Evolutionary conservation across 2,797 vertebrate genomes (phyloP).

Genomic region (Halcyon smyrnensis): DNA sequence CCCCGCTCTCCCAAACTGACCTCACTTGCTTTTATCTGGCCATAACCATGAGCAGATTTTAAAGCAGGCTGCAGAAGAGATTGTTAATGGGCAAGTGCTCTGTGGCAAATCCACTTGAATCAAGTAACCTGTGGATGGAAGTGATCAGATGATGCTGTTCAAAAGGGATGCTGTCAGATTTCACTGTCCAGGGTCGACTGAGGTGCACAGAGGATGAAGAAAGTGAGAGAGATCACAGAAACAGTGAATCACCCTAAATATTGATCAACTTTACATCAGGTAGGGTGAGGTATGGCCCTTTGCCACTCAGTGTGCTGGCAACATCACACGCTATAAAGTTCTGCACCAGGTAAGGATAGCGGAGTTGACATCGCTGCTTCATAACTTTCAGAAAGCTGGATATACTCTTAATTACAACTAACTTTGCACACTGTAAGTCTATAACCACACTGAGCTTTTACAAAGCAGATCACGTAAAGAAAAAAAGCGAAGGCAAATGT

Average conservation of each 20-base stretch:
- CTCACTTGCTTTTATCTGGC: slow-evolving; percentile 57
- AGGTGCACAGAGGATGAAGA: neutral
- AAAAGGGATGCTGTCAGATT: neutral
- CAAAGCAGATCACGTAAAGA: neutral
- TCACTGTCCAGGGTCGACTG: neutral
- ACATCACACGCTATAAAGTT: neutral
- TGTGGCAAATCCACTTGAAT: slow-evolving; percentile 13
- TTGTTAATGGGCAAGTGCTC: slow-evolving; percentile 39
- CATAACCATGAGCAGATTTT: slow-evolving; percentile 68
- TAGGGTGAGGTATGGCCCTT: neutral
- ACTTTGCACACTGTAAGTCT: neutral
- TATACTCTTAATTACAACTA: neutral
- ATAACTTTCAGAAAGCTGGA: neutral
- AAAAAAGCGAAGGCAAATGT: neutral
- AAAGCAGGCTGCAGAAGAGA: slow-evolving; percentile 8
- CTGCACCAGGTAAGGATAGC: neutral
- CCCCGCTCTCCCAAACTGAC: slow-evolving; percentile 43
- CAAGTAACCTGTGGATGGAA: slow-evolving; percentile 38
- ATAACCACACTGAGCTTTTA: neutral
- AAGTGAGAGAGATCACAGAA: neutral
- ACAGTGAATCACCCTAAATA: neutral
- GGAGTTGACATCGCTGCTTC: neutral
- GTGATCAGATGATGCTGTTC: slow-evolving; percentile 1
- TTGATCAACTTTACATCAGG: neutral
- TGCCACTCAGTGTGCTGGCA: neutral